These are phyloP conservation scores for Gasteruption jaculator DNA, from an alignment of 2,888 invertebrate genomes.

Conservation along the genomic window DNA sequence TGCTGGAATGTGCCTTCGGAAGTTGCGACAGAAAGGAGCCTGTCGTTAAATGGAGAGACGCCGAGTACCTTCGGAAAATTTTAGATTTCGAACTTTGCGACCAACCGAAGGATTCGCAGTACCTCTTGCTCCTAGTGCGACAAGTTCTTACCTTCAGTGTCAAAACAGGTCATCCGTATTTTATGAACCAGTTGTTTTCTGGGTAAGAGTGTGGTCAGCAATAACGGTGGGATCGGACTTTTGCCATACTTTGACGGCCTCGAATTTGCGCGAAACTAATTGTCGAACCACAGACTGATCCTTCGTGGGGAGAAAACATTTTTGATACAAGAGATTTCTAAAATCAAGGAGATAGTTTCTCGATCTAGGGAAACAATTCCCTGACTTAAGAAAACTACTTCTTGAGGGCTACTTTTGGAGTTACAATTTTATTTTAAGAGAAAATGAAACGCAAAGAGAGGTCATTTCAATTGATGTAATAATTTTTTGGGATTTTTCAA, in stretches of 20 bases:
- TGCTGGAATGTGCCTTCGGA: conserved; percentile 50
- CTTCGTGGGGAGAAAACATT: conserved; percentile 5
- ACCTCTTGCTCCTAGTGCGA: conserved; percentile 50
- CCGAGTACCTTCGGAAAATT: conserved; percentile 49
- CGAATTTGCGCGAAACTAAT: too few species aligned
- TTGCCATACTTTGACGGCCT: too few species aligned
- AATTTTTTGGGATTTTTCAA: neutral
- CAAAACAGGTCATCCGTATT: conserved; percentile 58
- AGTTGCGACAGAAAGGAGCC: conserved; percentile 46
- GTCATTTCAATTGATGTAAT: neutral
- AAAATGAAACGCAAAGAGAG: neutral
- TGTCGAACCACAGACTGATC: too few species aligned
- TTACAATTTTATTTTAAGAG: neutral
- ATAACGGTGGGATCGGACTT: too few species aligned
- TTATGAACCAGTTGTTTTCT: conserved; percentile 59
- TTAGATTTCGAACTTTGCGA: conserved; percentile 50
- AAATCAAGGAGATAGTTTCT: too few species aligned
- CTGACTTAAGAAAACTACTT: too few species aligned
- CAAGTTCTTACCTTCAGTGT: conserved; percentile 57
- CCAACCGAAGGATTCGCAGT: conserved; percentile 47
- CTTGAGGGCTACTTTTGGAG: too few species aligned
- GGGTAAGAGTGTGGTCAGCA: conserved; percentile 43
- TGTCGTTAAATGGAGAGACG: conserved; percentile 55
- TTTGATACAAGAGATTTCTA: too few species aligned
- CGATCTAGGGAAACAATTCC: too few species aligned